phyloP scores from a whole-genome alignment of 2,888 invertebrate species.

The Drosophila diplacantha region DNA sequence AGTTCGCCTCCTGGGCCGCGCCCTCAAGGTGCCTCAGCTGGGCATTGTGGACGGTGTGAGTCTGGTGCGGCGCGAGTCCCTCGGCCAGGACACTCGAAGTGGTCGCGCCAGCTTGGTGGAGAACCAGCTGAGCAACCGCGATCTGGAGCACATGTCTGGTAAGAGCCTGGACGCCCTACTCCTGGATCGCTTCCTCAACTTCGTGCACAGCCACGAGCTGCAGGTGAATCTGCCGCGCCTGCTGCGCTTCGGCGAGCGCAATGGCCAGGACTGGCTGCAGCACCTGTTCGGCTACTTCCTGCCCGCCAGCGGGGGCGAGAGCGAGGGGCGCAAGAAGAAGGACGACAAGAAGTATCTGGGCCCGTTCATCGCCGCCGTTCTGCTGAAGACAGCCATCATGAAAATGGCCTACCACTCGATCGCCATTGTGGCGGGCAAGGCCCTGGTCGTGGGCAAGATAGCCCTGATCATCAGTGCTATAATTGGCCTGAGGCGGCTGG shows the following conservation, averaged over 20 bases:
- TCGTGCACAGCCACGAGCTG: conserved; percentile 82
- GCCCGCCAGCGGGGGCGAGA: conserved; percentile 77
- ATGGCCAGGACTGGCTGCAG: conserved; percentile 71
- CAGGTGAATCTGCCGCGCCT: conserved; percentile 79
- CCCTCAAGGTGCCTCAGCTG: conserved; percentile 81
- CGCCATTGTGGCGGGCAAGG: conserved; percentile 88
- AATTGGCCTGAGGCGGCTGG: conserved; percentile 88
- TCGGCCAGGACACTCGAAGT: conserved; percentile 74
- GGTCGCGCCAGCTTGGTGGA: conserved; percentile 68
- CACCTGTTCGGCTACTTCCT: conserved; percentile 77
- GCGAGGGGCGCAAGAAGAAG: conserved; percentile 80
- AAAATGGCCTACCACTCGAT: conserved; percentile 87
- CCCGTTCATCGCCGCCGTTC: conserved; percentile 83
- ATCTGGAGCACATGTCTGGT: conserved; percentile 81
- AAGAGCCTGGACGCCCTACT: conserved; percentile 82
- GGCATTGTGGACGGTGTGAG: conserved; percentile 82
- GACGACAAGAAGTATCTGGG: conserved; percentile 82
- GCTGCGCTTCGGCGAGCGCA: conserved; percentile 79
- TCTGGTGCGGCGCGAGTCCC: conserved; percentile 76
- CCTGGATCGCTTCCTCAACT: conserved; percentile 80
- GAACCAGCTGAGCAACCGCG: conserved; percentile 80
- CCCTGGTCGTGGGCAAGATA: conserved; percentile 89
- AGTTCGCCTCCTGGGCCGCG: conserved; percentile 82
- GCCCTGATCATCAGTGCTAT: conserved; percentile 88
- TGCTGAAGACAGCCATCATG: conserved; percentile 85